A percentile compares a stretch with the other conserved stretches of the same genome.
Evolutionary conservation across 2,888 invertebrate genomes (phyloP).

Genomic region (Dryococelus australis): DNA sequence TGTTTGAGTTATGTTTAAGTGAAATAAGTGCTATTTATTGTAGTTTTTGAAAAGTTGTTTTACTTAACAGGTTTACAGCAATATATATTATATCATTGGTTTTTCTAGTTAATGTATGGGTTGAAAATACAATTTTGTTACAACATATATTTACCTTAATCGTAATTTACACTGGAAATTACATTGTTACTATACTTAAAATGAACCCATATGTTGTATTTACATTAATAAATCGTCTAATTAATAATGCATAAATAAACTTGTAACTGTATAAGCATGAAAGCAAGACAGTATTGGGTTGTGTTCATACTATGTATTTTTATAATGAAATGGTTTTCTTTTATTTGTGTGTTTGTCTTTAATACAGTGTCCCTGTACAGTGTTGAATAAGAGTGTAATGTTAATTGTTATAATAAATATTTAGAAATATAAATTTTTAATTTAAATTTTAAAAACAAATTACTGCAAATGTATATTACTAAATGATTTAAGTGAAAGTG

Average conservation of each 20-base stretch:
- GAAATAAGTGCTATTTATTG: neutral
- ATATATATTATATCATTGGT: neutral
- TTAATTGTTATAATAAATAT: neutral
- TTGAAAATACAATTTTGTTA: neutral
- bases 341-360: neutral
- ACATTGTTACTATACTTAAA: neutral
- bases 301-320: neutral
- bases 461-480: too few species aligned
- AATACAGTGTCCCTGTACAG: neutral
- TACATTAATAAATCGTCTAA: neutral
- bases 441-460: neutral
- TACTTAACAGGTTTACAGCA: neutral
- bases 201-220: neutral
- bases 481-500: too few species aligned
- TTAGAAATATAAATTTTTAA: neutral
- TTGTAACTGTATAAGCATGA: neutral
- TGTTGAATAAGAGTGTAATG: neutral
- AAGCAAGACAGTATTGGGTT: neutral
- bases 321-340: neutral
- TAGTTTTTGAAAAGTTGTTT: neutral
- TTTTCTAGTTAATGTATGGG: neutral
- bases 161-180: neutral
- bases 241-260: neutral
- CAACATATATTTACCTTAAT: too few species aligned
- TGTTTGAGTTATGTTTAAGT: neutral